phyloP scores from a whole-genome alignment of 2,888 invertebrate species.

The Rotaria socialis region DNA sequence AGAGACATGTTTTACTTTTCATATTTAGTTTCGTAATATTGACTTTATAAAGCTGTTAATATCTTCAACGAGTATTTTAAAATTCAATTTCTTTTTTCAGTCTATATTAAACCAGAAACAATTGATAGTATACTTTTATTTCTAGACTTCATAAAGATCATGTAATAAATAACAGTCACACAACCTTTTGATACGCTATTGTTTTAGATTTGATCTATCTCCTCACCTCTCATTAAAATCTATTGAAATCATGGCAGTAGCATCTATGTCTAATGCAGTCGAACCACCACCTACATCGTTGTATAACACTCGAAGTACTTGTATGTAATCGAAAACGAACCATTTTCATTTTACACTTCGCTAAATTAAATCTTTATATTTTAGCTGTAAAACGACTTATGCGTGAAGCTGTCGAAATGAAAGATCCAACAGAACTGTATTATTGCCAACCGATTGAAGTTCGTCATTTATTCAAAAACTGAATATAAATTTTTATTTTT shows the following conservation, averaged over 20 bases:
- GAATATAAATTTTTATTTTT: background rate
- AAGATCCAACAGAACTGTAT: conserved; percentile 80
- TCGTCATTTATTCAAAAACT: conserved; percentile 43
- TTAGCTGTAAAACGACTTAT: conserved; percentile 84
- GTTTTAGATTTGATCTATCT: background rate
- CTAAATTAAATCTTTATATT: background rate
- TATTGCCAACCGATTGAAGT: conserved; percentile 78
- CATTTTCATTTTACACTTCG: background rate
- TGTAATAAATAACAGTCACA: no score
- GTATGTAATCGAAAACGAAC: background rate
- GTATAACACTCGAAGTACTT: conserved; percentile 1
- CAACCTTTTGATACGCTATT: background rate
- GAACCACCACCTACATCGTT: background rate
- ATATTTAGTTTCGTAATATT: no score
- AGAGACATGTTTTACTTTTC: no score
- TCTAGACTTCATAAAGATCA: no score
- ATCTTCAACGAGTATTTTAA: no score
- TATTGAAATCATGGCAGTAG: background rate
- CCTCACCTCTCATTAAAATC: background rate
- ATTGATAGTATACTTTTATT: no score
- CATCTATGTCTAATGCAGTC: background rate
- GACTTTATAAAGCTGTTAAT: no score
- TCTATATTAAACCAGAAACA: no score
- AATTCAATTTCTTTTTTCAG: no score
- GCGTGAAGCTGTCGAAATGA: conserved; percentile 80